Base-by-base conservation (phyloP, 2,888 invertebrate genomes). In the Priocnemis perturbator region DNA sequence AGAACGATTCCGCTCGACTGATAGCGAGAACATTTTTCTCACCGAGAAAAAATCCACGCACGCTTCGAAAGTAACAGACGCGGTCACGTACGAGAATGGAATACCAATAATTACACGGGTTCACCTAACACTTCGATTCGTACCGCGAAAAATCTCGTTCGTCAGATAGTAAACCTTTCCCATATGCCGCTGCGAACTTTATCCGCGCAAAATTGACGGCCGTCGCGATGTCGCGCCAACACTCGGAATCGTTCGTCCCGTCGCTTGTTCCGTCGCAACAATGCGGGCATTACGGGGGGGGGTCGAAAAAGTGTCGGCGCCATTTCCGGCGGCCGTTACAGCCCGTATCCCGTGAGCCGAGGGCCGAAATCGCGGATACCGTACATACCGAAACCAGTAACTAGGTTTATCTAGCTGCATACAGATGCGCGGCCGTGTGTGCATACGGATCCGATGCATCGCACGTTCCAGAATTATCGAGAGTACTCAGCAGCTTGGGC, bases 401-500 rank as follows among this genome's bases (percentile, higher is more conserved):
- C 83, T 79, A 81, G 81, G 83, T 85, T 84, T 83, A 83, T 78
- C 81, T 81, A 81, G 82, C 82, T 78, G 78, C 81, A 83, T 82
- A 77, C 78, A 79, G 76, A 73, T 70, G 74, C 62, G 69, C 68
- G 76, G 60, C 68, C 73, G 81, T 77, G 81, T 78, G 71, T 66
- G 77, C 71, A 76, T 66, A 73, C 79, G 74, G 78, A 80, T 79
- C 81, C 83, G 83, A 85, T 85, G 84, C 83, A 84, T 82, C 84
- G 82, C 85, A 85, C 85, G 85, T 85, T 85, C 76, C 77, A 82
- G 80, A 85, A 85, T 83, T 85, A 84, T 85, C 84, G 85, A 85
- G 83, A 82, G 84, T 84, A 83, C 83, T 85, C 85, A 79, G 79
- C 80, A 83, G 82, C 84, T 85, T 79, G 78, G 81, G 79, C 81